phyloP scores from a whole-genome alignment of 2,113 vertebrate genomes.

The Ceratotherium simum region DNA sequence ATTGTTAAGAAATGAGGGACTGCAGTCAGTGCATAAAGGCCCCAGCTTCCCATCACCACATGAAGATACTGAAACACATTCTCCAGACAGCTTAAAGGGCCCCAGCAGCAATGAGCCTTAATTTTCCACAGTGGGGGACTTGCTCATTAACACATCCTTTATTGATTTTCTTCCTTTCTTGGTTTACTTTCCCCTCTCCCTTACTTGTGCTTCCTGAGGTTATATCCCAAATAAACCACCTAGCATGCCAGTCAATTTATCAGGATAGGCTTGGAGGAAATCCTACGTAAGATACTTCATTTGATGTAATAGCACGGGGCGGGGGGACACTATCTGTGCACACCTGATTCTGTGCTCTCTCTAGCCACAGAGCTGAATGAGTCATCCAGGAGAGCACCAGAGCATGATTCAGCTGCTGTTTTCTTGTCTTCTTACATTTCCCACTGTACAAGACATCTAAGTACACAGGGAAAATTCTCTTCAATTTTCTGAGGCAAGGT shows the following conservation, averaged over 20 bases:
- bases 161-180: background rate
- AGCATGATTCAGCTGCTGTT: background rate
- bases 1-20: background rate
- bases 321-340: fast-evolving
- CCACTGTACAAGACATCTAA: background rate
- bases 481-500: background rate
- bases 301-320: background rate
- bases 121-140: background rate
- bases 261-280: background rate
- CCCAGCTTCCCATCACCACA: background rate
- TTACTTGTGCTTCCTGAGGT: background rate
- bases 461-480: background rate
- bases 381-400: background rate
- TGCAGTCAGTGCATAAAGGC: background rate
- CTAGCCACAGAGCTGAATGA: background rate
- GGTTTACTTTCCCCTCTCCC: background rate
- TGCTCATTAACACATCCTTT: background rate
- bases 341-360: background rate
- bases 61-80: background rate
- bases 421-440: background rate
- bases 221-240: background rate
- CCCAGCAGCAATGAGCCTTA: background rate
- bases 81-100: background rate
- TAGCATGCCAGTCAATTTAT: background rate
- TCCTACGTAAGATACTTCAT: background rate